Base-by-base conservation (phyloP, 2,797 vertebrate genomes). In the Poecile montanus region DNA sequence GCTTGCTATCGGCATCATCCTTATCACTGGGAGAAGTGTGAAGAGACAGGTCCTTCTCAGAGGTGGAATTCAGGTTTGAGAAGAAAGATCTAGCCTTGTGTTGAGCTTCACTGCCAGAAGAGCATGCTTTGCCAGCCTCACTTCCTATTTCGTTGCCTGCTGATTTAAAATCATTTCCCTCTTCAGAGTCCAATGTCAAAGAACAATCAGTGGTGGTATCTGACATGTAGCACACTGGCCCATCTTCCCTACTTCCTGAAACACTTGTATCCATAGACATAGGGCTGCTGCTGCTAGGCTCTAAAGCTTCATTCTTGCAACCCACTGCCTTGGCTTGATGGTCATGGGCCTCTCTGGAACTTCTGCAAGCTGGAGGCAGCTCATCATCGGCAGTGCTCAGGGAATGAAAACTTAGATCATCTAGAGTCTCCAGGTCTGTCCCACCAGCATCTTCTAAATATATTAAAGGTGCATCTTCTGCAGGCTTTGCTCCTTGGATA, bases 191-290 rank as follows among this genome's bases (percentile, higher is more conserved):
- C 77, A 99, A 91, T 1, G 98, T 98, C 94, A 99, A 97, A 4
- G 99, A 99, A 96, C 98, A 99, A 97, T 99, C 99, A 0, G 98
- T 96, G 0, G 95, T 98, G 4, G 96, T 73, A 87, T 99, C 99
- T 5, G 99, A 99, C 42, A 98, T 79, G 42, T 96, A 98, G 70
- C 98, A 97, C 70, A 91, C 6, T 9, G 98, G 96, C 23, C 74
- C 90, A 7, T 96, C 91, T 42, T 98, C 99, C 96, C 98, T 98
- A 83, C 95, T 98, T 81, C 95, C 97, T 2, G 98, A 98, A 68
- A 97, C 72, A 11, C 98, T 97, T 32, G 98, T 98, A 84, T 98
- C 98, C 63, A 98, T 65, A 19, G 98, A 98, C 51, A 97, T 82
- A 4, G 96, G 97, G 9, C 98, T 98, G 48, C 97, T 96, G 20